These are phyloP conservation scores for Tetrax tetrax DNA, from an alignment of 2,113 vertebrate species.

Conservation along the genomic window DNA sequence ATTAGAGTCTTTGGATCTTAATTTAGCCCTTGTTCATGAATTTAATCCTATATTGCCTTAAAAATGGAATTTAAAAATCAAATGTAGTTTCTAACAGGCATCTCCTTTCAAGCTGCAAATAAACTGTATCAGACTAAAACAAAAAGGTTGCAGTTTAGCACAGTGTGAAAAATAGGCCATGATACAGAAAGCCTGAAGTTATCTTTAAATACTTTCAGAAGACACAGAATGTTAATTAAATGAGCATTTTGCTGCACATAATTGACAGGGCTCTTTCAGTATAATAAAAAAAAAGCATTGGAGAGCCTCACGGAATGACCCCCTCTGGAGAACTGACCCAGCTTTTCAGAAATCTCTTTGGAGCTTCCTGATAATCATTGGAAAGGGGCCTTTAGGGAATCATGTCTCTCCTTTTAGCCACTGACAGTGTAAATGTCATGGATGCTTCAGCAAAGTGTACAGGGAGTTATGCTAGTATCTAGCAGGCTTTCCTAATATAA, in stretches of 20 bases:
- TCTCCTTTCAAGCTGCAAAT: not conserved
- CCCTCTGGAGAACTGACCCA: constrained; percentile 18
- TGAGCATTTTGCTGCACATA: not conserved
- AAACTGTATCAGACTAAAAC: not conserved
- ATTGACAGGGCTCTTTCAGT: not conserved
- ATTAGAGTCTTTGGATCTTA: constrained; percentile 12
- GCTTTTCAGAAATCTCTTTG: not conserved
- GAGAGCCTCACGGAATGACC: not conserved
- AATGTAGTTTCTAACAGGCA: not conserved
- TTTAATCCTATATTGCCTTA: not conserved
- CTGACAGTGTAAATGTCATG: constrained; percentile 11
- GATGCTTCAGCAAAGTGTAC: constrained; percentile 17
- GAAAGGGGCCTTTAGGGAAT: constrained; percentile 6
- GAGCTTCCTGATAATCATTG: not conserved
- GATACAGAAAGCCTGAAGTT: constrained; percentile 5
- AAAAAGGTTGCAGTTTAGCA: not conserved
- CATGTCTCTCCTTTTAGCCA: constrained; percentile 32
- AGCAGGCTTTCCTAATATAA: not conserved
- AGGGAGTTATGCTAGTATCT: not conserved
- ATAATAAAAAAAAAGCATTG: not conserved
- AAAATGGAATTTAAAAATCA: not conserved
- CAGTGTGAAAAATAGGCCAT: not conserved
- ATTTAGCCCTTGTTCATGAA: not conserved
- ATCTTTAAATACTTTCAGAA: constrained; percentile 6
- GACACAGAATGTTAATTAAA: constrained; percentile 9